Evolutionary conservation across 1,140 invertebrate species (phyloP).

Genomic region (Zaprionus nigranus): DNA sequence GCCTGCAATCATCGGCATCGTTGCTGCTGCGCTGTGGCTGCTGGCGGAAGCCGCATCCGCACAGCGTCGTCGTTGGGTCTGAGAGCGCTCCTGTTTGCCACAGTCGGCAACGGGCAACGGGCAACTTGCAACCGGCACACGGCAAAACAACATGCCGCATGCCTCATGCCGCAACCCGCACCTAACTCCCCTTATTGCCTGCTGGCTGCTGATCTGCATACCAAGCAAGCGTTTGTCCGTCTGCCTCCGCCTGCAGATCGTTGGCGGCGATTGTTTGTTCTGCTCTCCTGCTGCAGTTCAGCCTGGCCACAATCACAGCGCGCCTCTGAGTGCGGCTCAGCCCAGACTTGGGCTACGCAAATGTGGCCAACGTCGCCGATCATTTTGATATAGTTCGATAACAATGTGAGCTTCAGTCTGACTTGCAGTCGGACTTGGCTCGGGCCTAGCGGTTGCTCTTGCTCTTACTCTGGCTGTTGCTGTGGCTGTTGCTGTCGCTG

Average conservation of each 20-base stretch:
- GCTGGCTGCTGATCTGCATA: constrained; percentile 75
- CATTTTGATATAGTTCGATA: constrained; percentile 83
- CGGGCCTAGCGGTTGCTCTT: constrained; percentile 38
- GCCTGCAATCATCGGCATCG: constrained; percentile 71
- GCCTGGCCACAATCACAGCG: constrained; percentile 56
- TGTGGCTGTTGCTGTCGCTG: constrained; percentile 48
- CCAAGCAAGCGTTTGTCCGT: constrained; percentile 54
- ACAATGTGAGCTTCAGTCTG: constrained; percentile 63
- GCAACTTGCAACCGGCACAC: constrained; percentile 17
- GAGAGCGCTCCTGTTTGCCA: constrained; percentile 40
- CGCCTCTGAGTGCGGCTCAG: too few species aligned
- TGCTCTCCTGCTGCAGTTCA: constrained; percentile 40
- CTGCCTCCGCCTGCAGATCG: constrained; percentile 55
- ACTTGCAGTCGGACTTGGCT: background rate
- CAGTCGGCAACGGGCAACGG: constrained; percentile 12
- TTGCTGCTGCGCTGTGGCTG: constrained; percentile 11
- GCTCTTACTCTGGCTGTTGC: background rate
- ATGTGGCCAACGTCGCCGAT: constrained; percentile 72
- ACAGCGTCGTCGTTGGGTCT: constrained; percentile 78
- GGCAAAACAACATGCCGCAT: background rate
- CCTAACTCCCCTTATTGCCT: background rate
- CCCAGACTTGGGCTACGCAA: constrained; percentile 58
- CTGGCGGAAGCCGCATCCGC: constrained; percentile 31
- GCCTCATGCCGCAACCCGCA: background rate
- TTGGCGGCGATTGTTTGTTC: constrained; percentile 81